phyloP scores from a whole-genome alignment of 2,888 invertebrate species.

The Anaspis maculata region DNA sequence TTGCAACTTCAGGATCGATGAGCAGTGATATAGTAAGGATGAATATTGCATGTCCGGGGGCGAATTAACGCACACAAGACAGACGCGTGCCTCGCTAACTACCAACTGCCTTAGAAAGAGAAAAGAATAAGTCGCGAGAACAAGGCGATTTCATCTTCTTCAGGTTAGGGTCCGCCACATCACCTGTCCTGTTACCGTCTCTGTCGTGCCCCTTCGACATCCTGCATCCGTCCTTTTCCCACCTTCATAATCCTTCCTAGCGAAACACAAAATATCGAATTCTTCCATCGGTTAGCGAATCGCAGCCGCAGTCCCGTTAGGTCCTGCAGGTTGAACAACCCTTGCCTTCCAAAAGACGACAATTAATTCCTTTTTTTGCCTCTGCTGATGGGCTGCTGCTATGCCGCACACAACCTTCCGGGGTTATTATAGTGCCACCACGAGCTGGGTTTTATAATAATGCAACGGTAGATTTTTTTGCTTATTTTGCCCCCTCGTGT shows the following conservation, averaged over 20 bases:
- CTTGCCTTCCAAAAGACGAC: conserved; percentile 21
- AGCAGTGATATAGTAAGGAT: too few species aligned
- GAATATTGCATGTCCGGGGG: conserved; percentile 15
- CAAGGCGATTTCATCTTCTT: conserved; percentile 11
- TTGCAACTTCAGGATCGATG: too few species aligned
- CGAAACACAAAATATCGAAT: conserved; percentile 26
- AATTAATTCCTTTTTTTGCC: conserved; percentile 15
- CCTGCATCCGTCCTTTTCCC: conserved; percentile 4
- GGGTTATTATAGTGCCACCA: conserved; percentile 26
- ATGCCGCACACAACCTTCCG: conserved; percentile 19
- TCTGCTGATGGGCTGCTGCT: conserved; percentile 1
- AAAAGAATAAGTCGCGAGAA: conserved; percentile 28
- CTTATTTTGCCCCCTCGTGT: not conserved
- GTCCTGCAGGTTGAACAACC: conserved; percentile 37
- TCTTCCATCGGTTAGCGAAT: conserved; percentile 31
- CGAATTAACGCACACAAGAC: conserved; percentile 28
- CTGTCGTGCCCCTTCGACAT: conserved; percentile 6
- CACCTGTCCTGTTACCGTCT: conserved; percentile 13
- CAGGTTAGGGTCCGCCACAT: conserved; percentile 10
- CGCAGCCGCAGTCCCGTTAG: conserved; percentile 32
- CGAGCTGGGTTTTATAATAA: not conserved
- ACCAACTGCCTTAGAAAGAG: conserved; percentile 35
- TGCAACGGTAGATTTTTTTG: not conserved
- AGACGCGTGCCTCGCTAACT: conserved; percentile 32
- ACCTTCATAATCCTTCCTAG: conserved; percentile 12